Evolutionary conservation across 2,888 invertebrate species (phyloP), one percentile per base, ranked within the genome.

Genomic region (Erebia epiphron): DNA sequence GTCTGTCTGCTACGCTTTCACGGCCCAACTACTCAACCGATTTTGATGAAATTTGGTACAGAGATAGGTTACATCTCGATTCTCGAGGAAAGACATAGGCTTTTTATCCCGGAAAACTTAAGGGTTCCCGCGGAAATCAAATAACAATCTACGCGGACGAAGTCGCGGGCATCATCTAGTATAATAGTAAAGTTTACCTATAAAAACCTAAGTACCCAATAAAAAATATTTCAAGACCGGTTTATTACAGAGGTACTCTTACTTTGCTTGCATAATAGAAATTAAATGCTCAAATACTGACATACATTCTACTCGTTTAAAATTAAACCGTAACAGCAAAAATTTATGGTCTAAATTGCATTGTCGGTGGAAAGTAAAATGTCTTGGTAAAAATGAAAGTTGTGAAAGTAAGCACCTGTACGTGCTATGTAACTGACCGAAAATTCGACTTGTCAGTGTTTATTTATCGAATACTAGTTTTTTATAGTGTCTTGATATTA

Each of bases 331-430:
- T 69, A 65, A 2, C 35, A 2, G 0, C 0, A 0, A 49, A 0
- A 0, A 0, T 2, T 14, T 67, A 71, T 26, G 54, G 35, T 57
- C 62, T 1, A 61, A 64, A 52, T 56, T 64, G 2, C n/a, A n/a
- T 18, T 69, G 68, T 1, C n/a, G 16, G 13, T 14, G 49, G 13
- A 21, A 56, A 66, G 56, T 66, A 43, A 21, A 56, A 43, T 43
- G 56, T 13, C 14, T 66, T 43, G 8, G 78, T 82, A 83, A 86
- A 86, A 87, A 84, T 82, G 87, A 87, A 88, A 88, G 87, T 85
- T 77, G 82, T 79, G 87, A 88, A 88, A 88, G 86, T 85, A 56
- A 56, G 66, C 68, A 67, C 73, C 68, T 68, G 71, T 69, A 52
- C 1, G 61, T 43, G 41, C 26, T 35, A 60, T 52, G 61, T 54